Conservation (phyloP, 2,797 vertebrate species). For the Malacoraja senta region DNA sequence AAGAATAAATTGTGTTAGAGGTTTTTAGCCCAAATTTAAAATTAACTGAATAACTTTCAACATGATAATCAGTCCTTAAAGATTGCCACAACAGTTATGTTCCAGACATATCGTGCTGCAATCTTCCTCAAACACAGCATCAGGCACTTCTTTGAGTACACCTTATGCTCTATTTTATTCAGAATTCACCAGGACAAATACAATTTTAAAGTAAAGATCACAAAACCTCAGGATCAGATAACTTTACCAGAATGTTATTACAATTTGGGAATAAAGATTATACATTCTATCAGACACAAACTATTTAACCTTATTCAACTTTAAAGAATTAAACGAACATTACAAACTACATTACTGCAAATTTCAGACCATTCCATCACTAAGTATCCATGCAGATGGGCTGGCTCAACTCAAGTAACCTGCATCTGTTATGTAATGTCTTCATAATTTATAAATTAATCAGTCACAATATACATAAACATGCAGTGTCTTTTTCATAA, state of each 20-base stretch:
- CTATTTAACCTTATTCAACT: background rate
- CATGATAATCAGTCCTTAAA: background rate
- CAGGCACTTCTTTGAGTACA: background rate
- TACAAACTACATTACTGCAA: background rate
- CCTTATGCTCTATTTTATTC: background rate
- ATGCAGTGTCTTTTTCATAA: background rate
- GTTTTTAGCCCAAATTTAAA: background rate
- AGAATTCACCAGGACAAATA: background rate
- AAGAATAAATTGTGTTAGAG: background rate
- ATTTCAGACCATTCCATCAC: background rate
- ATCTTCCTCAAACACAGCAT: background rate
- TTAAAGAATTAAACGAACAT: background rate
- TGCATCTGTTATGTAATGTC: background rate
- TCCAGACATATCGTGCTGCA: background rate
- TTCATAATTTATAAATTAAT: background rate
- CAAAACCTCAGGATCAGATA: background rate
- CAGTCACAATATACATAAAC: background rate
- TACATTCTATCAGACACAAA: background rate
- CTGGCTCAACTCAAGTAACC: background rate
- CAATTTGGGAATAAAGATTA: background rate
- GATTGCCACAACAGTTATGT: background rate
- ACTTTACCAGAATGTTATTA: no score
- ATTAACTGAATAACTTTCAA: background rate
- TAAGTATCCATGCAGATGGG: background rate
- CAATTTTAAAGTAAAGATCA: background rate